These are phyloP conservation scores for Machimus atricapillus DNA, from an alignment of 2,888 invertebrate genomes.

Conservation along the genomic window DNA sequence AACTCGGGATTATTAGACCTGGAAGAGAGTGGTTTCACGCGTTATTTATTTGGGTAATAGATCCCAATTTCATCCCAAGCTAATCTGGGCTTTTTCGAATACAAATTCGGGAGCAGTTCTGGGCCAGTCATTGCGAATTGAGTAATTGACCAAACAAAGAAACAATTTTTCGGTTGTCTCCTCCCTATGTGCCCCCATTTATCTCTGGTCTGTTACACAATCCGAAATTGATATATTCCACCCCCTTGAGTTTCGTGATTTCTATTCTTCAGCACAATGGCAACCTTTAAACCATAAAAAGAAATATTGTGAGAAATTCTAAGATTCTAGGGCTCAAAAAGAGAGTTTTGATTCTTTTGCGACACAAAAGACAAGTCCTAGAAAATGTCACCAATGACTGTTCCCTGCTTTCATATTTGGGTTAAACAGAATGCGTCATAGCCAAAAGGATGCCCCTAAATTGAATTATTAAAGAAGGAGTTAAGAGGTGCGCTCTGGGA, in stretches of 20 bases:
- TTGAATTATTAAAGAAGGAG: constrained; percentile 21
- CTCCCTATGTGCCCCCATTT: not conserved
- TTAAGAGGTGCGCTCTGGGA: not conserved
- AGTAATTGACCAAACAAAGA: not conserved
- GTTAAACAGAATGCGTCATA: not conserved
- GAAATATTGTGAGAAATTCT: not conserved
- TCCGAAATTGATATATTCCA: not conserved
- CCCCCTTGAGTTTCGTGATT: not conserved
- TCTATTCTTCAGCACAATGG: not conserved
- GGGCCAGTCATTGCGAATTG: not conserved
- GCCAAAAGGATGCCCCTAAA: not conserved
- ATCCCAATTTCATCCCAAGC: not conserved
- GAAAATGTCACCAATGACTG: constrained; percentile 5
- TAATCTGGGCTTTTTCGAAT: not conserved
- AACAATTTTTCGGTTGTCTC: not conserved
- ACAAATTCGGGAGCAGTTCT: not conserved
- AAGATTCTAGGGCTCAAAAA: not conserved
- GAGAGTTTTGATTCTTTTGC: not conserved
- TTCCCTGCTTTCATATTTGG: constrained; percentile 5
- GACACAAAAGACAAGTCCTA: constrained; percentile 12
- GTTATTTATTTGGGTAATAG: not conserved
- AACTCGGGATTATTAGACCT: not conserved
- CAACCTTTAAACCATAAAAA: not conserved
- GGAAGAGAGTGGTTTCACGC: not conserved
- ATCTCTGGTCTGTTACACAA: not conserved